Conservation (phyloP, 1,140 invertebrate species). For the Dendrolimus punctatus region DNA sequence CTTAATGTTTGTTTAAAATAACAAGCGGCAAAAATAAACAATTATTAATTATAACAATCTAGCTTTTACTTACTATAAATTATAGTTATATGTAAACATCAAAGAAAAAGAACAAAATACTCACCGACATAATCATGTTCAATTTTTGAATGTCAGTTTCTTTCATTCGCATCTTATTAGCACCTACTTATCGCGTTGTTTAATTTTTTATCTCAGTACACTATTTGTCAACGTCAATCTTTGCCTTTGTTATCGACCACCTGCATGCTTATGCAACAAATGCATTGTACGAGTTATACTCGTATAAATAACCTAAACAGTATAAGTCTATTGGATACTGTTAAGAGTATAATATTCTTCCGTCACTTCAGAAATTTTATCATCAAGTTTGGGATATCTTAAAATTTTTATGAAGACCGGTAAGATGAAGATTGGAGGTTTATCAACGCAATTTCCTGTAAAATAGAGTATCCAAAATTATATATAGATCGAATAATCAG, state of each 20-base stretch:
- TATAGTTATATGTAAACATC: too few species aligned
- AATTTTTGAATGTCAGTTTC: conserved; percentile 26
- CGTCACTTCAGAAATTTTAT: background rate
- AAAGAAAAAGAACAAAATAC: background rate
- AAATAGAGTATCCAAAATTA: background rate
- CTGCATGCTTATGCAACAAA: conserved; percentile 17
- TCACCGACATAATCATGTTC: conserved; percentile 12
- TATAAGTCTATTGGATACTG: background rate
- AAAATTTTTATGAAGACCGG: conserved; percentile 44
- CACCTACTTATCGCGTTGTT: conserved; percentile 35
- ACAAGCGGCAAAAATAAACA: too few species aligned
- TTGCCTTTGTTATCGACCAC: conserved; percentile 15
- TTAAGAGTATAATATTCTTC: background rate
- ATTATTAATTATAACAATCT: too few species aligned
- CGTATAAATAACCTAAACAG: background rate
- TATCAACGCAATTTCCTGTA: conserved; percentile 14
- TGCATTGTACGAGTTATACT: background rate
- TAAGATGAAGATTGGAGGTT: conserved; percentile 29
- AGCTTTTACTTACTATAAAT: too few species aligned
- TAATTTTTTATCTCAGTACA: conserved; percentile 9
- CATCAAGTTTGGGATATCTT: conserved; percentile 27
- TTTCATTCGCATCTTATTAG: conserved; percentile 35
- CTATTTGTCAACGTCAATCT: conserved; percentile 8
- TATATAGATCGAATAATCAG: too few species aligned
- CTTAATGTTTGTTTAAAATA: too few species aligned